Base-by-base conservation (phyloP, 2,888 invertebrate species). In the Cheilosia variabilis region DNA sequence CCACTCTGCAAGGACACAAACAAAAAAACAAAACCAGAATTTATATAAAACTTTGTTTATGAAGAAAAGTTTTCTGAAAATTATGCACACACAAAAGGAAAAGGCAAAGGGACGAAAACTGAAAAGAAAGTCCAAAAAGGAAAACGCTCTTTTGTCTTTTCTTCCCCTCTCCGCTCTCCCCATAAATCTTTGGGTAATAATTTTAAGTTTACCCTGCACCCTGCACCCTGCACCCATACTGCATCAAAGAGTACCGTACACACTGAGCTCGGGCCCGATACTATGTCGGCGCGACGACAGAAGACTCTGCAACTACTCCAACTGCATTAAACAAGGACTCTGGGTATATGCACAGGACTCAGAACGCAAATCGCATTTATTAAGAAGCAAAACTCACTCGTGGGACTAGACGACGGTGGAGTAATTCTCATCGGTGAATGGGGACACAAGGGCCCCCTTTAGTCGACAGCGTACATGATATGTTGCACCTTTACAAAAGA, bases 1-100 rank as follows among this genome's bases (percentile, higher is more conserved):
- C 92, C 92, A 88, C 92, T 92, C 92, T 92, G 88, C 31, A 88
- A 81, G 24, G 34, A 57, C 15, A 77, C 34, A 75, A 62, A 79
- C 27, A 27, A 6, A 27, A 6, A 27, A 27, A 7, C 27, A 27
- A 27, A 27, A 52, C 3, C 1, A 13, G 10, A 65, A 27, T 17
- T 43, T 68, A 55, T 31, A 41, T 55, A 37, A 31, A 65, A 24
- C 43, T 62, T 50, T 78, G 63, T 60, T 63, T 65, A 69, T 43
- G 62, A 78, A 71, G 62, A 76, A 72, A 34, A 66, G 31, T 65
- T 76, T 66, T 66, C 13, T 4, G 34, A 65, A 57, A 45, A 34
- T 68, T 63, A 55, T 71, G 34, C 78, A 63, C 43, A 71, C 58
- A 60, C 27, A 73, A 22, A 57, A 19, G 31, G 37, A 58, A 10